Evolutionary conservation across 1,140 invertebrate species (phyloP).

Genomic region (Euura saliciscinereae): DNA sequence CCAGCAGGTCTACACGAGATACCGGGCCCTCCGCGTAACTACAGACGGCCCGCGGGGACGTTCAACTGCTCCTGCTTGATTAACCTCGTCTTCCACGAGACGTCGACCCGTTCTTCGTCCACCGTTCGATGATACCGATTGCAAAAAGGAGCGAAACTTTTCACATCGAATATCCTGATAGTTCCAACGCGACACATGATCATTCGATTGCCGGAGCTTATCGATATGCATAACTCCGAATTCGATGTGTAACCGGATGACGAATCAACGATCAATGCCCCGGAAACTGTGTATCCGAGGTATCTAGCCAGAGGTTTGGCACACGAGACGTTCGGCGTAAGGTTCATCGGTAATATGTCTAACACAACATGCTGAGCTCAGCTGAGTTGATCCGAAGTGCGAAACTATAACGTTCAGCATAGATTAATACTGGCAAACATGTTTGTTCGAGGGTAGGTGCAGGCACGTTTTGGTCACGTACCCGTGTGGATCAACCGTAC

Average conservation of each 20-base stretch:
- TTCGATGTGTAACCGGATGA: neutral
- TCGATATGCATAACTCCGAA: neutral
- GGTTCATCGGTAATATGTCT: neutral
- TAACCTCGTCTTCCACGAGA: neutral
- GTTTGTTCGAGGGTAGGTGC: neutral
- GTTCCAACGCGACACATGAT: too few species aligned
- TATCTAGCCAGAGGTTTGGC: neutral
- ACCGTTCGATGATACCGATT: too few species aligned
- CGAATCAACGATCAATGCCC: neutral
- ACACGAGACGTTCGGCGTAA: neutral
- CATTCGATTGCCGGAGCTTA: too few species aligned
- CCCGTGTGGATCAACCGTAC: neutral
- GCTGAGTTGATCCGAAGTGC: neutral
- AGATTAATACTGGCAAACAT: neutral
- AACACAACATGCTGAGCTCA: neutral
- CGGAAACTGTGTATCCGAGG: neutral
- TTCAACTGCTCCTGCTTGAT: neutral
- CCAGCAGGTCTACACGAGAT: neutral
- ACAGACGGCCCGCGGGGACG: constrained; percentile 1
- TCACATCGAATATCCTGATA: too few species aligned
- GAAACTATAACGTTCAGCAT: neutral
- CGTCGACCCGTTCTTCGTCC: neutral
- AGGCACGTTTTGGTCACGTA: neutral
- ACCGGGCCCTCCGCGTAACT: neutral
- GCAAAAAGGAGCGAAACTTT: too few species aligned